Conservation (phyloP, 2,113 vertebrate species). For the Uria lomvia region DNA sequence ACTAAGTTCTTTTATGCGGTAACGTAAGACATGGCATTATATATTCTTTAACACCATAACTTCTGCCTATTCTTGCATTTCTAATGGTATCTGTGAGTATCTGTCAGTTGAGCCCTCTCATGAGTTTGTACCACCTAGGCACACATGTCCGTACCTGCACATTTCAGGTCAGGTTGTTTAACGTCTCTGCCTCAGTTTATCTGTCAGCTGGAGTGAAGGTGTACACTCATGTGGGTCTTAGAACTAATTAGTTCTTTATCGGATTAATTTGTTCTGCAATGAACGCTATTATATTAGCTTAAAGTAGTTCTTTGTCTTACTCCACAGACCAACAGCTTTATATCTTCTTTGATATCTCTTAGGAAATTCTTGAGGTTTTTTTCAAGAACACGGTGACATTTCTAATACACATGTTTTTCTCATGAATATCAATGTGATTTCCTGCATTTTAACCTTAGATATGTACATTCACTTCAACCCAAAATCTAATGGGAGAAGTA, state of each 20-base stretch:
- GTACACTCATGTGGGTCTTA: background rate
- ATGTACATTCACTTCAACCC: background rate
- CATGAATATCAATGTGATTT: background rate
- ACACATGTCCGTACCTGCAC: background rate
- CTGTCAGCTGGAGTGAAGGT: background rate
- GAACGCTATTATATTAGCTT: background rate
- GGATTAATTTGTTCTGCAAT: background rate
- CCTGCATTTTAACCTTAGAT: background rate
- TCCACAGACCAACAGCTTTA: background rate
- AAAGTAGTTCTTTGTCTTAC: background rate
- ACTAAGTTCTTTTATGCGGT: background rate
- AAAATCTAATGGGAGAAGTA: background rate
- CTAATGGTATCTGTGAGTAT: background rate
- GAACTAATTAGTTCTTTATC: background rate
- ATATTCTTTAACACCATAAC: background rate
- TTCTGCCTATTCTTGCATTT: background rate
- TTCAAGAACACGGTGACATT: background rate
- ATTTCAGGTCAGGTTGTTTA: background rate
- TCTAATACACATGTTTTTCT: background rate
- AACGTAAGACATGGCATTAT: background rate
- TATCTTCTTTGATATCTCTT: background rate
- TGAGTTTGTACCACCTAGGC: background rate
- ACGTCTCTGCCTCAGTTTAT: background rate
- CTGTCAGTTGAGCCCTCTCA: background rate
- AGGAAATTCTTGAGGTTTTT: background rate